phyloP scores from a whole-genome alignment of 2,888 invertebrate species.

The Leucoma salicis region DNA sequence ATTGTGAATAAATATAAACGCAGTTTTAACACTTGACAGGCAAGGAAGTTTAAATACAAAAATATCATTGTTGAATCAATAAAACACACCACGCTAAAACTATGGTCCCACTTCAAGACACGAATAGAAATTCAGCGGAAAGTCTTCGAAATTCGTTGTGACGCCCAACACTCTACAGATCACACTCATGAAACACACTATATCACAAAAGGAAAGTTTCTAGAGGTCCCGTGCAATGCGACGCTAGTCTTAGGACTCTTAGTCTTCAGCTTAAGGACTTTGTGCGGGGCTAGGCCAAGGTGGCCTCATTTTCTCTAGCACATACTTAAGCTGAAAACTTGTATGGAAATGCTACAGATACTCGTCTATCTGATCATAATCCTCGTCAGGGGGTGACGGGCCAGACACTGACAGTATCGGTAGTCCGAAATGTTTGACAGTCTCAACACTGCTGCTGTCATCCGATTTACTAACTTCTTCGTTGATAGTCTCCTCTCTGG shows the following conservation, averaged over 20 bases:
- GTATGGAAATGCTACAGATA: conserved; percentile 83
- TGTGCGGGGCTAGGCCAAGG: conserved; percentile 71
- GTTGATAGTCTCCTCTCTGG: conserved; percentile 71
- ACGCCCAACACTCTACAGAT: conserved; percentile 36
- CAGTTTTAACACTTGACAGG: conserved; percentile 53
- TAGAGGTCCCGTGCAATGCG: conserved; percentile 48
- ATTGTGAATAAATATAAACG: conserved; percentile 50
- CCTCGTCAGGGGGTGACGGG: conserved; percentile 90
- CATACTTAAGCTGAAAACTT: conserved; percentile 77
- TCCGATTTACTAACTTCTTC: conserved; percentile 74
- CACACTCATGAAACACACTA: conserved; percentile 33
- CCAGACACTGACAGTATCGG: conserved; percentile 90
- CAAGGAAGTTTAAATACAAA: conserved; percentile 50
- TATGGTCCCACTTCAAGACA: conserved; percentile 75
- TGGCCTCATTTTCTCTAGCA: conserved; percentile 74
- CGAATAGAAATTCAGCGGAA: conserved; percentile 41
- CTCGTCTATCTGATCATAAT: conserved; percentile 83
- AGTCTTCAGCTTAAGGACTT: conserved; percentile 59
- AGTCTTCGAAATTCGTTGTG: conserved; percentile 59
- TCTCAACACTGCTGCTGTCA: conserved; percentile 73
- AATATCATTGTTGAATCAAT: conserved; percentile 50
- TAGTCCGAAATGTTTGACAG: conserved; percentile 85
- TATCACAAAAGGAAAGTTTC: conserved; percentile 43
- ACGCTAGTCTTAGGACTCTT: conserved; percentile 37
- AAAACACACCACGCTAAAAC: conserved; percentile 59